Evolutionary conservation across 2,888 invertebrate species (phyloP).

Genomic region (Cheilosia vulpina): DNA sequence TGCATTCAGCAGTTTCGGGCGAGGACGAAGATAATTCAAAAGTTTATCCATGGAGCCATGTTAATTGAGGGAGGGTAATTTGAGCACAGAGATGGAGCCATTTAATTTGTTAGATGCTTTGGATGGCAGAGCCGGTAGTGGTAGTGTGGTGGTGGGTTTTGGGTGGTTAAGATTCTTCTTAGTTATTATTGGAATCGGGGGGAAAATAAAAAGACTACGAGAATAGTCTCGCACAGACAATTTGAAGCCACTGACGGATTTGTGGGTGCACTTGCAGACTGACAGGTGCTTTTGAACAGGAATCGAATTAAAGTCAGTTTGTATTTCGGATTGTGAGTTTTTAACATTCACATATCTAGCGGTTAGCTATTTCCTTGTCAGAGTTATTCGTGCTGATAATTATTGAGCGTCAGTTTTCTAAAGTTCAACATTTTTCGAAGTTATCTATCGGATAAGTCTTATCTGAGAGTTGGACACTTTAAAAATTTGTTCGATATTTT

Average conservation of each 20-base stretch:
- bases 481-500: too few species aligned
- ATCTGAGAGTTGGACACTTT: too few species aligned
- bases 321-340: too few species aligned
- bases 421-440: too few species aligned
- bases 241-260: background rate
- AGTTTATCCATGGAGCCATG: conserved; percentile 74
- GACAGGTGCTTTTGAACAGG: too few species aligned
- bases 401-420: too few species aligned
- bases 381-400: too few species aligned
- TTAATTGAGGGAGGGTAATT: conserved; percentile 74
- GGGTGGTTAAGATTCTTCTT: conserved; percentile 34
- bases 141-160: conserved; percentile 10
- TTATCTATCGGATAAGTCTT: too few species aligned
- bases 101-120: conserved; percentile 72
- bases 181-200: background rate
- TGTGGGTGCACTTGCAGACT: background rate
- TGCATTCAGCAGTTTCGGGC: background rate
- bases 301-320: too few species aligned
- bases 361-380: too few species aligned
- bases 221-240: background rate
- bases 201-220: background rate
- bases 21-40: conserved; percentile 63
- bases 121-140: background rate
- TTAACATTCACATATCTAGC: too few species aligned
- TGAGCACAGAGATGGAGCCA: conserved; percentile 71